These are phyloP conservation scores for Antitype chi DNA, from an alignment of 2,888 invertebrate genomes.

Conservation along the genomic window DNA sequence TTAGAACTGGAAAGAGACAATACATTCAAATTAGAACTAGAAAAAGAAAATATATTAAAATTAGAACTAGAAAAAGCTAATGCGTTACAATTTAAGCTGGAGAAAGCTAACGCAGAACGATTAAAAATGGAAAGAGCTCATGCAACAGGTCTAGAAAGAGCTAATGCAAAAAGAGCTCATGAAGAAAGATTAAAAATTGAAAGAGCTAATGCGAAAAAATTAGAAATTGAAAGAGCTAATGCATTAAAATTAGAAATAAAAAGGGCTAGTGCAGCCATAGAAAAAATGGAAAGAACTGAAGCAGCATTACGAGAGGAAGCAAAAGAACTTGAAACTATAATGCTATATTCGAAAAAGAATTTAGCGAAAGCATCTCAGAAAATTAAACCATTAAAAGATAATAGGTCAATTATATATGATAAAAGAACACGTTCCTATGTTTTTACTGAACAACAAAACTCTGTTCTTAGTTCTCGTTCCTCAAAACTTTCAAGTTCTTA, in stretches of 20 bases:
- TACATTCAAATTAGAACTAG: not conserved
- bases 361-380: not conserved
- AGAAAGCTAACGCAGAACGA: not conserved
- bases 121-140: not conserved
- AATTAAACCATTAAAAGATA: not conserved
- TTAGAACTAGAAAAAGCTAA: not conserved
- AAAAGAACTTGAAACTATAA: constrained; percentile 44
- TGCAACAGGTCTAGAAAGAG: not conserved
- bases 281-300: not conserved
- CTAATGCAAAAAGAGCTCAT: not conserved
- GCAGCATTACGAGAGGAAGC: not conserved
- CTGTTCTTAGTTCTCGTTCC: not conserved
- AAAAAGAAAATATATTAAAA: not conserved
- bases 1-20: constrained; percentile 1
- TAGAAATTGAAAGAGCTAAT: not conserved
- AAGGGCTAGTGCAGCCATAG: not conserved
- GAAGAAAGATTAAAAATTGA: not conserved
- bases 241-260: constrained; percentile 6
- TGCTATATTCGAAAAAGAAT: constrained; percentile 35
- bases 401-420: constrained; percentile 1
- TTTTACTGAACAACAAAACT: constrained; percentile 7
- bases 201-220: not conserved
- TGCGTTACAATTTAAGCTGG: not conserved
- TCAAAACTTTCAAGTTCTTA: constrained; percentile 7
- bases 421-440: not conserved